A percentile compares a stretch with the other conserved stretches of the same genome.
phyloP scores from a whole-genome alignment of 2,113 vertebrate species.

The Pseudopipra pipra region DNA sequence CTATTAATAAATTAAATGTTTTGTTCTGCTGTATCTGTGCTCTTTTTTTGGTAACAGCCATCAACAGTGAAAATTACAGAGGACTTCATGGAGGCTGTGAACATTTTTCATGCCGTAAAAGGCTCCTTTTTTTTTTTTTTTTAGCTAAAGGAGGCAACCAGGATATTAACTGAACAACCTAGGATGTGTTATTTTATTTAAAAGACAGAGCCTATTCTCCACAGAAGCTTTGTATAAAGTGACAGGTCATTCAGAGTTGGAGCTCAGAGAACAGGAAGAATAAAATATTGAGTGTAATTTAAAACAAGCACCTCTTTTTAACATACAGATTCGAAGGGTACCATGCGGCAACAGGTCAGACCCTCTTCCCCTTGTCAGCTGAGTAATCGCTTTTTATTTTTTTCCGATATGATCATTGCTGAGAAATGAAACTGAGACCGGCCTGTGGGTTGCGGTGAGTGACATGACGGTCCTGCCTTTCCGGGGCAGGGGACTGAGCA shows the following conservation, averaged over 20 bases:
- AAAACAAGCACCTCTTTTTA: not conserved
- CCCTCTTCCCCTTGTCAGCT: not conserved
- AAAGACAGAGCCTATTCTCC: not conserved
- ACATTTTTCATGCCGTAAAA: not conserved
- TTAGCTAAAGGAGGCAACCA: not conserved
- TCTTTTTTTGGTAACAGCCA: not conserved
- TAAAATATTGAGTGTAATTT: not conserved
- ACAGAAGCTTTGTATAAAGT: not conserved
- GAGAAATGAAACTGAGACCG: not conserved
- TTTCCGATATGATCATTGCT: not conserved
- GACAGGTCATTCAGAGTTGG: not conserved
- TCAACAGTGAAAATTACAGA: not conserved
- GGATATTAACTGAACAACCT: not conserved
- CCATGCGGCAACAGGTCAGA: not conserved
- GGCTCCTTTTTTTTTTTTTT: not conserved
- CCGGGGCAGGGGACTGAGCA: rapidly evolving
- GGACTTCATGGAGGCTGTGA: not conserved
- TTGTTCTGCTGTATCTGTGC: not conserved
- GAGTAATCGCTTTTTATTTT: not conserved
- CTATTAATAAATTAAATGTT: not conserved
- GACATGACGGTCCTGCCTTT: not conserved
- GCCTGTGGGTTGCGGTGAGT: not conserved
- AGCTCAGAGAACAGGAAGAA: not conserved
- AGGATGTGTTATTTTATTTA: not conserved
- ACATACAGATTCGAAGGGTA: rapidly evolving